Evolutionary conservation across 2,113 vertebrate genomes (phyloP), one percentile per base, ranked within the genome.

Genomic region (Hylia prasina): DNA sequence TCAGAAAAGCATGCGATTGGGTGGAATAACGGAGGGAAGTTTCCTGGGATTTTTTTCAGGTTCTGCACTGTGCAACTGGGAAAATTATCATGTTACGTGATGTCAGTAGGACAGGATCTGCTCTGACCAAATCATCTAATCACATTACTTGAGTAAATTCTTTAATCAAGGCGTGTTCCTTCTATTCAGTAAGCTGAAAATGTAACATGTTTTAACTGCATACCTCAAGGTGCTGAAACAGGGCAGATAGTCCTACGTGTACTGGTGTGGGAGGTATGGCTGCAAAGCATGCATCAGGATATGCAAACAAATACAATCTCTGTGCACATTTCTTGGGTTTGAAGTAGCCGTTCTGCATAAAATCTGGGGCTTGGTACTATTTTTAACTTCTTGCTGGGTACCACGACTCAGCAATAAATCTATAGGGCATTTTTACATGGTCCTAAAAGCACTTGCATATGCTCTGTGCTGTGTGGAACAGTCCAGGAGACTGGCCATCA

Each of bases 31-130:
- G 0, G 42, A 63, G 7, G 10, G 27, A 63, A 42, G 27, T 42
- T 84, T 54, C 40, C 37, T 48, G 39, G 50, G 25, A 75, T 12
- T 35, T 82, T 57, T 79, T 40, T 51, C 54, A 63, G 65, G 39
- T 23, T 63, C 21, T 44, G 21, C 33, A 25, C 35, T 19, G 21
- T 56, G 40, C 58, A 37, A 7, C 23, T 70, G 33, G 57, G 50
- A 50, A 72, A 87, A 69, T 2, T 5, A 69, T 22, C 19, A 1
- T 12, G 21, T 51, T 44, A 44, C 0, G 0, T 68, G 58, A 70
- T 51, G 61, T 53, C 56, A 70, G 30, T 51, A 66, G 66, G 37
- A 57, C n/a, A 75, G 76, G 42, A 66, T 35, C 50, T 51, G 71
- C 45, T 82, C 60, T 66, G 66, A 70, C 31, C 70, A 70, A 61